phyloP scores from a whole-genome alignment of 1,140 invertebrate species.

The Mizuhopecten yessoensis region DNA sequence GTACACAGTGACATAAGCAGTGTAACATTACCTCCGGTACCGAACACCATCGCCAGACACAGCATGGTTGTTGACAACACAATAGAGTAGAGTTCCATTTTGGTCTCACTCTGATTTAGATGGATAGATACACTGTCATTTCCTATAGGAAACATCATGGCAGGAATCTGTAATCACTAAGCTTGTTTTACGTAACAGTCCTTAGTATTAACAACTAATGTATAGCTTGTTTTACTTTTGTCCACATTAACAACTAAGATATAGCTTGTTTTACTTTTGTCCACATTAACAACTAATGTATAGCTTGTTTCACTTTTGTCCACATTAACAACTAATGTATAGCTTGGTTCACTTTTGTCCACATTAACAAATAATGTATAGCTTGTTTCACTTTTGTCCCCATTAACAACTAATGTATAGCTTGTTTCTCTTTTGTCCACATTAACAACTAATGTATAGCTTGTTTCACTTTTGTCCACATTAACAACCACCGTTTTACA shows the following conservation, averaged over 20 bases:
- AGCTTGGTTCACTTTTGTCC: too few relatives aligned
- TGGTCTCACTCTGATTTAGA: constrained; percentile 7
- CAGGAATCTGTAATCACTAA: background rate
- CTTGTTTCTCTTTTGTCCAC: too few relatives aligned
- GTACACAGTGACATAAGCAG: constrained; percentile 71
- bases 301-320: background rate
- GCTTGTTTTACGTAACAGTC: background rate
- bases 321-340: background rate
- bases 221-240: background rate
- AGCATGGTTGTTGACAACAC: constrained; percentile 74
- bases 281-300: background rate
- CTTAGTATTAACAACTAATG: background rate
- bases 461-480: background rate
- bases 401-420: background rate
- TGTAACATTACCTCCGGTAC: constrained; percentile 72
- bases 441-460: background rate
- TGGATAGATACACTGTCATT: background rate
- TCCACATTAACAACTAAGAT: background rate
- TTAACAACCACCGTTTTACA: background rate
- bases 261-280: background rate
- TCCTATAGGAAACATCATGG: background rate
- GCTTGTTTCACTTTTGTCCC: background rate
- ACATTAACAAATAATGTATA: background rate
- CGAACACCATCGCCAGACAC: constrained; percentile 70
- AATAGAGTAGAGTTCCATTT: constrained; percentile 74